Evolutionary conservation across 2,797 vertebrate species (phyloP), one percentile per base, ranked within the genome.

Genomic region (Loris lydekkerianus): DNA sequence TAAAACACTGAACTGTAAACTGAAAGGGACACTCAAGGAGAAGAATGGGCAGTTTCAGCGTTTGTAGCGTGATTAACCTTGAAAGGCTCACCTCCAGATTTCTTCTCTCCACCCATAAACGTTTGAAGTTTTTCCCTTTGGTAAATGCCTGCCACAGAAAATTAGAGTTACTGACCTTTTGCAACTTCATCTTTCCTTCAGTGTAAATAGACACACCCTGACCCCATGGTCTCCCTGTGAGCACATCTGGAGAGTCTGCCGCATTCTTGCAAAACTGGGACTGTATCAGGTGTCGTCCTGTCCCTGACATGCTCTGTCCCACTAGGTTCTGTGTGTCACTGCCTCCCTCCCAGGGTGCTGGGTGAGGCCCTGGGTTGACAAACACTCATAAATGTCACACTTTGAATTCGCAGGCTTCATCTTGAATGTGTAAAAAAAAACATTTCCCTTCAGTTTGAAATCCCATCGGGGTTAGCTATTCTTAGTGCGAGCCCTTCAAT

Each of bases 341-440:
- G 56, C 29, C 58, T n/a, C 37, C 43, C 31, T 65, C 63, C 37
- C 34, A 21, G 34, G 37, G 9, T n/a, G 25, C 20, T 37, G 53
- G 2, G 10, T 9, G 21, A 92, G 23, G n/a, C 40, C 15, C 40
- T 0, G 0, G 7, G 11, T 18, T 67, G 46, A 27, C 29, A 46
- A 63, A 70, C 3, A 3, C 7, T 58, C 14, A 3, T 10, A 75
- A 81, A 40, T 63, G 37, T 58, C 70, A 18, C 46, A 49, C 70
- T 73, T 80, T 40, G 31, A 65, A 88, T 94, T 77, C 40, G 43
- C 9, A 3, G 43, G 20, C 8, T 3, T 53, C 27, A 31, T 72
- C 65, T 75, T 40, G 77, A 43, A 90, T 56, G 31, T 85, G 67
- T 34, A 75, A 61, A 34, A 84, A 60, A n/a, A 77, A 96, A n/a